Evolutionary conservation across 2,888 invertebrate species (phyloP).

Genomic region (Tenodera sinensis): DNA sequence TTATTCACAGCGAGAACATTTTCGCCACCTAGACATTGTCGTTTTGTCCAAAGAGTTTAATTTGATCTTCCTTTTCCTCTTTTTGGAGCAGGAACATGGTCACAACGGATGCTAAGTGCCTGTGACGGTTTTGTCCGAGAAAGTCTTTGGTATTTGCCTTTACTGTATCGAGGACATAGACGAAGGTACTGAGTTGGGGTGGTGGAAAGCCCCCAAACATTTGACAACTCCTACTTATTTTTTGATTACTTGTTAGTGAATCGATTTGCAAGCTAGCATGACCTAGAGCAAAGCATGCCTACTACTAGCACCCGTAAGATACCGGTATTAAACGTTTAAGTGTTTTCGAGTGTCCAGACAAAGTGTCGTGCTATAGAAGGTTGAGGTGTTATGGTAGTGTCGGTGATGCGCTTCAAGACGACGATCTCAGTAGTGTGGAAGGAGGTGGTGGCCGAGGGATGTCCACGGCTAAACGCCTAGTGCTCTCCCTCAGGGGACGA

Average conservation of each 20-base stretch:
- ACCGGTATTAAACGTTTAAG: slow-evolving; percentile 9
- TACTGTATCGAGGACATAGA: not conserved
- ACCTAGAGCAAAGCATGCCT: not conserved
- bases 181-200: not conserved
- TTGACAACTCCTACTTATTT: not conserved
- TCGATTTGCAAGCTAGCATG: not conserved
- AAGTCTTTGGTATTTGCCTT: not conserved
- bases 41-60: not conserved
- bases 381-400: slow-evolving; percentile 7
- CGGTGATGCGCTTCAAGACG: slow-evolving; percentile 4
- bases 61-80: not conserved
- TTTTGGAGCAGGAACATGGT: not conserved
- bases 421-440: not conserved
- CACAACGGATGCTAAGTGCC: not conserved
- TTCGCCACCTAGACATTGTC: too few relatives aligned
- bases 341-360: not conserved
- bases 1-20: not conserved
- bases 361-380: not conserved
- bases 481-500: slow-evolving; percentile 57
- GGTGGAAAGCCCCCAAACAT: too few relatives aligned
- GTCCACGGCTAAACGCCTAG: slow-evolving; percentile 62
- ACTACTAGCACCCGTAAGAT: not conserved
- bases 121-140: not conserved
- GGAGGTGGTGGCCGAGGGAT: slow-evolving; percentile 44
- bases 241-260: not conserved